Percentiles rank a stretch among this genome's conserved stretches.
These are phyloP conservation scores for Drosophila gaucha DNA, from an alignment of 2,888 invertebrate genomes.

Conservation along the genomic window DNA sequence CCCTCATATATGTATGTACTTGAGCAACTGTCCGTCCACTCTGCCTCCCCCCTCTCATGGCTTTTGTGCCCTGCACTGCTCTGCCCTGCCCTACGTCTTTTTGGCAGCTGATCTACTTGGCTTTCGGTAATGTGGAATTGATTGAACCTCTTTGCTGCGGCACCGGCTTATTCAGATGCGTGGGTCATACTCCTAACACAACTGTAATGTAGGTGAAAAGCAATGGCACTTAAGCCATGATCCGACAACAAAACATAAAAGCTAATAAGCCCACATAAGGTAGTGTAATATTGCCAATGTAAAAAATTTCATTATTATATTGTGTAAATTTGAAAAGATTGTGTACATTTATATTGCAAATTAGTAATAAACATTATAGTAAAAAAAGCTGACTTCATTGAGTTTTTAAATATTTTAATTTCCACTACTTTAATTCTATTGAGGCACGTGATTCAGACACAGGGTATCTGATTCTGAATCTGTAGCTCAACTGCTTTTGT, in stretches of 20 bases:
- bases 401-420: too few species aligned
- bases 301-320: not conserved
- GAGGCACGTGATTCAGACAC: too few species aligned
- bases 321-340: too few species aligned
- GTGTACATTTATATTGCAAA: not conserved
- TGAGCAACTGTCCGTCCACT: slow-evolving; percentile 57
- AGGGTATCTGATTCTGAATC: too few species aligned
- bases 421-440: too few species aligned
- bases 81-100: slow-evolving; percentile 14
- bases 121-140: slow-evolving; percentile 47
- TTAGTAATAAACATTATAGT: too few species aligned
- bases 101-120: slow-evolving; percentile 58
- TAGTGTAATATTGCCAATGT: not conserved
- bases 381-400: too few species aligned
- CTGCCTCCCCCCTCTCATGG: not conserved
- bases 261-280: slow-evolving; percentile 28
- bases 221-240: slow-evolving; percentile 12
- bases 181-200: slow-evolving; percentile 24
- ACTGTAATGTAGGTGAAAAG: slow-evolving; percentile 19
- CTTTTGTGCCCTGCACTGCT: not conserved
- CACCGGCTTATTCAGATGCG: slow-evolving; percentile 20
- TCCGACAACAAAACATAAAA: slow-evolving; percentile 1
- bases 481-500: not conserved
- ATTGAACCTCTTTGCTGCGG: slow-evolving; percentile 49
- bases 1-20: slow-evolving; percentile 11